A percentile compares a stretch with the other conserved stretches of the same genome.
Evolutionary conservation across 2,888 invertebrate species (phyloP).

Genomic region (Pegoplata infirma): DNA sequence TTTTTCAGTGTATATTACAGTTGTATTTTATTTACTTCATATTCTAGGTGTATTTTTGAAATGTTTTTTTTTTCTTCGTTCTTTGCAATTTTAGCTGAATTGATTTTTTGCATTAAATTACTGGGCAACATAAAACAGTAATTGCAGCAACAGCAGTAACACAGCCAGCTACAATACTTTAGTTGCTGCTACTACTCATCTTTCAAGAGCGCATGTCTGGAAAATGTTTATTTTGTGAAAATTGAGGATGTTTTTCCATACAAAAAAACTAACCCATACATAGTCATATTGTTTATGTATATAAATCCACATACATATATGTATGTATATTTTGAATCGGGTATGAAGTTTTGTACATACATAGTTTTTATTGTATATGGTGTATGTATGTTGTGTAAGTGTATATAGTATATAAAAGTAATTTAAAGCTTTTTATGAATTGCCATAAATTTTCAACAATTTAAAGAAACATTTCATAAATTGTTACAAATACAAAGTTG

Average conservation of each 20-base stretch:
- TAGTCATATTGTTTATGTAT: no score
- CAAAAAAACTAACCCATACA: background rate
- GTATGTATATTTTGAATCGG: background rate
- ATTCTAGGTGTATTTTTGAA: slow-evolving; percentile 32
- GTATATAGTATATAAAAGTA: slow-evolving; percentile 42
- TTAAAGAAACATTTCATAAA: slow-evolving; percentile 11
- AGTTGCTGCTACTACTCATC: slow-evolving; percentile 2
- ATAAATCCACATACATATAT: background rate
- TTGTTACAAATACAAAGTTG: background rate
- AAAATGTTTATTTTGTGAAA: slow-evolving; percentile 37
- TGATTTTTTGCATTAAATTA: slow-evolving; percentile 70
- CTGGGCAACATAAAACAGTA: slow-evolving; percentile 59
- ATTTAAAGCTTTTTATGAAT: slow-evolving; percentile 50
- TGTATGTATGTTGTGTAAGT: slow-evolving; percentile 3
- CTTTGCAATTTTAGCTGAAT: slow-evolving; percentile 73
- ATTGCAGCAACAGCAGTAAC: slow-evolving; percentile 48
- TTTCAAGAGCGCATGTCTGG: slow-evolving; percentile 50
- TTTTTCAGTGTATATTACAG: no score
- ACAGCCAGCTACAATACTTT: slow-evolving; percentile 23
- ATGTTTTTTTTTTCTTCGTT: background rate
- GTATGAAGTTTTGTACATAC: background rate
- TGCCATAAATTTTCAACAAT: slow-evolving; percentile 29
- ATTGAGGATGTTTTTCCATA: slow-evolving; percentile 25
- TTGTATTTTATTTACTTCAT: no score
- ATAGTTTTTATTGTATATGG: background rate